phyloP scores from a whole-genome alignment of 2,113 vertebrate genomes.

The Syngnathus scovelli region DNA sequence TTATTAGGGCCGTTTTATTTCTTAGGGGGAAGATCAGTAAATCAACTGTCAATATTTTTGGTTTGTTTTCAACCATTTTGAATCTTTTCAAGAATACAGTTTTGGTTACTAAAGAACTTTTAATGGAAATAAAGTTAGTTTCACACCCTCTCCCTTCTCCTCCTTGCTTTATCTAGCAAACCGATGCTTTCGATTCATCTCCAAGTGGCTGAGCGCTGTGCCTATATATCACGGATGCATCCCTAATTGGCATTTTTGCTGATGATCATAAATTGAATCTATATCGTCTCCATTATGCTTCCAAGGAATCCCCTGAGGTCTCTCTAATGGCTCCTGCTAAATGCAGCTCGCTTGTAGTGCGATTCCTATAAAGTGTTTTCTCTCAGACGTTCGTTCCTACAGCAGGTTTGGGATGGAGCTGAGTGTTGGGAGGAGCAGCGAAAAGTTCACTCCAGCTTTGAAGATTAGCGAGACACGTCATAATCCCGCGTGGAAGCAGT shows the following conservation, averaged over 20 bases:
- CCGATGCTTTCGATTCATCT: constrained; percentile 44
- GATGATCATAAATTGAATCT: constrained; percentile 66
- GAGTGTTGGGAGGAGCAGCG: constrained; percentile 20
- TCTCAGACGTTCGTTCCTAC: constrained; percentile 27
- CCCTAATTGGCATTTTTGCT: constrained; percentile 70
- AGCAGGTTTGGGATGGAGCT: constrained; percentile 14
- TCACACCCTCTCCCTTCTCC: constrained; percentile 14
- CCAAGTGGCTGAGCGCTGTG: constrained; percentile 31
- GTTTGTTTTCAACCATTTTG: too few species aligned
- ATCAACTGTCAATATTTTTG: too few species aligned
- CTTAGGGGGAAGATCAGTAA: too few species aligned
- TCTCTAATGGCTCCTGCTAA: constrained; percentile 58
- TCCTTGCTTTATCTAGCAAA: constrained; percentile 33
- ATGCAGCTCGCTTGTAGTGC: constrained; percentile 51
- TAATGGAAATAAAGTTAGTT: constrained; percentile 8
- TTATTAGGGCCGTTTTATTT: too few species aligned
- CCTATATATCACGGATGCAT: constrained; percentile 59
- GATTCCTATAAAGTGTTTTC: constrained; percentile 42
- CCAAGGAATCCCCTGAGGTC: constrained; percentile 41
- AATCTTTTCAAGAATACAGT: too few species aligned
- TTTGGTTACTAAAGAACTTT: too few species aligned
- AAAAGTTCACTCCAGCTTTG: constrained; percentile 51
- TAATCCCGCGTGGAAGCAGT: constrained; percentile 43
- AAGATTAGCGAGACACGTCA: constrained; percentile 54
- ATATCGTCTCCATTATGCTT: constrained; percentile 66